Conservation (phyloP, 2,113 vertebrate species). For the Misgurnus anguillicaudatus region DNA sequence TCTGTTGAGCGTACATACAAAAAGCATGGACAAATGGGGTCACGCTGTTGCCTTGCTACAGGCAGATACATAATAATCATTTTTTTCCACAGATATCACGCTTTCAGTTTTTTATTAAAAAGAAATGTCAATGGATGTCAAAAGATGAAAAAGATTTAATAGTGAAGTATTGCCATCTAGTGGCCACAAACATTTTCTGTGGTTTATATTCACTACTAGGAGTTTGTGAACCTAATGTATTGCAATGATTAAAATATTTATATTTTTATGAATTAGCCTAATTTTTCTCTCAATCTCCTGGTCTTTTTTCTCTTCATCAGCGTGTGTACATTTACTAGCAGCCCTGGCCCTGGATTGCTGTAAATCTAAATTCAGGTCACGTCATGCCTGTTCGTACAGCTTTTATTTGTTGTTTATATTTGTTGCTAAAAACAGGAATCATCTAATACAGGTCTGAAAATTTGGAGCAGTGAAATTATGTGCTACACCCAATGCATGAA, state of each 20-base stretch:
- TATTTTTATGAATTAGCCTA: too few species aligned
- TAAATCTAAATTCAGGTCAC: not conserved
- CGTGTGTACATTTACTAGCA: not conserved
- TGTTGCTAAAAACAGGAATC: not conserved
- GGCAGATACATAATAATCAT: not conserved
- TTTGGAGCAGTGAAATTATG: not conserved
- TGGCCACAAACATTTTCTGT: not conserved
- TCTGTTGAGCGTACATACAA: not conserved
- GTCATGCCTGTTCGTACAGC: too few species aligned
- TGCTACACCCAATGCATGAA: not conserved
- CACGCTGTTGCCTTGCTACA: not conserved
- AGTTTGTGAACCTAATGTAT: not conserved
- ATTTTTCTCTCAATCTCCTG: too few species aligned
- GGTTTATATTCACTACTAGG: not conserved
- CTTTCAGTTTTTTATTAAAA: not conserved
- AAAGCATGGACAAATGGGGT: not conserved
- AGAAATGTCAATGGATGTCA: not conserved
- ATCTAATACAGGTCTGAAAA: not conserved
- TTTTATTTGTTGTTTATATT: not conserved
- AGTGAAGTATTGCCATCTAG: conserved; percentile 34
- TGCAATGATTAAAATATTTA: not conserved
- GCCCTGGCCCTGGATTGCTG: not conserved
- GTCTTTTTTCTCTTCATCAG: too few species aligned
- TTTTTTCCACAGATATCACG: not conserved
- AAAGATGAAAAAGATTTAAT: not conserved